Conservation (phyloP, 2,888 invertebrate species). For the Rugalucina vietnamica region DNA sequence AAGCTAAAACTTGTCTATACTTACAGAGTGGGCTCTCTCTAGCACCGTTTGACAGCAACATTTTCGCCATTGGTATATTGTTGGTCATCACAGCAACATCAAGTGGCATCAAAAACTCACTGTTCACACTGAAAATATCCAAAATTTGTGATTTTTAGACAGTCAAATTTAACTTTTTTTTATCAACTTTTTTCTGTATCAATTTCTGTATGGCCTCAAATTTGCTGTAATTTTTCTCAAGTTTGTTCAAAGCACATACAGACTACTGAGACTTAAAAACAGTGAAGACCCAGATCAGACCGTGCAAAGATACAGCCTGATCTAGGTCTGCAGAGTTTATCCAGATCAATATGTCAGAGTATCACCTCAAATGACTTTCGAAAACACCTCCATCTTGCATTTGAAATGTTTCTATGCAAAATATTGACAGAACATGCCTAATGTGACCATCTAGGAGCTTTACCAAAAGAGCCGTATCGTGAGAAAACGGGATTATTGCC, state of each 20-base stretch:
- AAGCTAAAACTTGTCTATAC: too few relatives aligned
- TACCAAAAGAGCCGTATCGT: too few relatives aligned
- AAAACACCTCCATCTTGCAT: too few relatives aligned
- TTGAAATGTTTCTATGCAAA: too few relatives aligned
- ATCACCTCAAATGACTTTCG: too few relatives aligned
- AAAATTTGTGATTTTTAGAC: too few relatives aligned
- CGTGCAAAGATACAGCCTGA: background rate
- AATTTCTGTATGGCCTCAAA: background rate
- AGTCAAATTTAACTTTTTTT: too few relatives aligned
- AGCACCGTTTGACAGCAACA: constrained; percentile 90
- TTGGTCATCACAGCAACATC: constrained; percentile 97
- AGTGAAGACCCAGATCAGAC: background rate
- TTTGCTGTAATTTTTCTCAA: background rate
- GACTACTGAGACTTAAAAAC: background rate
- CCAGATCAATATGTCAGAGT: too few relatives aligned
- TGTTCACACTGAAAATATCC: constrained; percentile 90
- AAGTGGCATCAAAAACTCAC: constrained; percentile 94
- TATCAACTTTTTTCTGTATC: too few relatives aligned
- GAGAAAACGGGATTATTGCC: too few relatives aligned
- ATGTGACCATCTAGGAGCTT: too few relatives aligned
- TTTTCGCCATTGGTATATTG: constrained; percentile 94
- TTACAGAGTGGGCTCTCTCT: constrained; percentile 84
- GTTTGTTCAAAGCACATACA: background rate
- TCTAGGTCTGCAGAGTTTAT: background rate
- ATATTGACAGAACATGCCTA: too few relatives aligned